A percentile compares a stretch with the other conserved stretches of the same genome.
These are phyloP conservation scores for Blera fallax DNA, from an alignment of 2,888 invertebrate genomes.

Conservation along the genomic window DNA sequence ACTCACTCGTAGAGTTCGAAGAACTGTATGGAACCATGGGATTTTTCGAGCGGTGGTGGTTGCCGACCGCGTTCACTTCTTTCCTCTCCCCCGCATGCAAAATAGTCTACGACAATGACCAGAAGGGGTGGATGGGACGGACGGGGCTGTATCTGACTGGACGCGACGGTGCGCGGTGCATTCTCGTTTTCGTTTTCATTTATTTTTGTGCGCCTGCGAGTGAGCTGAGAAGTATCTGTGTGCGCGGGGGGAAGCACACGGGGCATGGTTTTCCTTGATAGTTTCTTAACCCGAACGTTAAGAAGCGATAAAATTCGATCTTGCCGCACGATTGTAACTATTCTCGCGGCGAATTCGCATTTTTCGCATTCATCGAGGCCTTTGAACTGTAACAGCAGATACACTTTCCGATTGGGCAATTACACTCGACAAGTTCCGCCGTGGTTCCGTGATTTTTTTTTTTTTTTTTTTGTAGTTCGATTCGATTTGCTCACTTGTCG, in stretches of 20 bases:
- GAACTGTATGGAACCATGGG: conserved; percentile 70
- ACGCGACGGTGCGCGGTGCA: conserved; percentile 38
- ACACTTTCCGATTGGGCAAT: conserved; percentile 65
- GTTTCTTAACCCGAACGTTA: conserved; percentile 73
- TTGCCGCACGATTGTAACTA: conserved; percentile 56
- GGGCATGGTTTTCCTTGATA: conserved; percentile 73
- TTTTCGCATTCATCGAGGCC: conserved; percentile 64
- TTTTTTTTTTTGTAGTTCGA: conserved; percentile 10
- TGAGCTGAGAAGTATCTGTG: not conserved
- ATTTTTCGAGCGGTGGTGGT: conserved; percentile 35
- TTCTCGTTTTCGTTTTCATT: conserved; percentile 67
- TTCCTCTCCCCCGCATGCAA: conserved; percentile 12
- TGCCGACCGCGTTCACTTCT: not conserved
- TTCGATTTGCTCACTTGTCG: conserved; percentile 20
- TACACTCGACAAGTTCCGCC: conserved; percentile 31
- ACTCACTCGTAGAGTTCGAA: conserved; percentile 68
- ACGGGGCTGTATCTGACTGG: not conserved
- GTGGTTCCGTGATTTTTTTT: conserved; percentile 51
- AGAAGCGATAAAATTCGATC: conserved; percentile 65
- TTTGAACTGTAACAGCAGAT: conserved; percentile 69
- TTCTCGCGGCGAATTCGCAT: conserved; percentile 70
- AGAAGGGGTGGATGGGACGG: not conserved
- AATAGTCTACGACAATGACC: conserved; percentile 26
- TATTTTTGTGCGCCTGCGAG: conserved; percentile 37
- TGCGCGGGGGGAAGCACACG: conserved; percentile 3